Base-by-base conservation (phyloP, 2,888 invertebrate genomes). In the Eupelmus urozonus region DNA sequence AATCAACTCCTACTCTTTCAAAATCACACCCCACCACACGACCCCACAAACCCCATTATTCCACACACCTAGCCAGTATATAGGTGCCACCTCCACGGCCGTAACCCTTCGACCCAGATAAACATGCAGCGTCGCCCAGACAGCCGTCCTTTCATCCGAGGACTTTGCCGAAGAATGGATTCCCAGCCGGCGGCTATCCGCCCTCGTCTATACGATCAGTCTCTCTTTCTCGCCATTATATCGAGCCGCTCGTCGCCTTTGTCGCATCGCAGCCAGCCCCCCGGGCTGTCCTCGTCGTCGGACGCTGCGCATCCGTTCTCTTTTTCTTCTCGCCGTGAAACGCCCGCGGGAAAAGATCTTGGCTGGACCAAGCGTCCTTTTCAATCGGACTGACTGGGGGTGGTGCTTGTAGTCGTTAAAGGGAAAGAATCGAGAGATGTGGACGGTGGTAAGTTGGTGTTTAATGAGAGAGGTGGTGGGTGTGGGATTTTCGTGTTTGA, bases 151-250 rank as follows among this genome's bases (percentile, higher is more conserved):
- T 34, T 16, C 2, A 16, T 16, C 13, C 13, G 13, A 45, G 45
- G 45, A 45, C 2, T 13, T 7, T 13, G 49, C 40, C 23, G 53
- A 74, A 72, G 80, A 80, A 78, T 73, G 42, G 79, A 80, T 69
- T 74, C 51, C 11, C n/a, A 34, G 45, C 13, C 45, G 16, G 45
- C 2, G 45, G 9, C 45, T 7, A 45, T 7, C 13, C 45, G 16
- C 45, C 16, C 13, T 45, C 45, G 9, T 45, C 13, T 45, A 34
- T 34, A 34, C 34, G 34, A 34, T 34, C 16, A 16, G 13, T 45
- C 9, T 45, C 40, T 45, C 45, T 7, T 2, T 45, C 9, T 45
- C 25, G 60, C 84, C 80, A 84, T 85, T 85, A 84, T 85, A 76
- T 80, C 78, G 76, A 25, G 79, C 73, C 4, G 13, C 34, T 34